Base-by-base conservation (phyloP, 2,113 vertebrate species). In the Aptenodytes patagonicus region DNA sequence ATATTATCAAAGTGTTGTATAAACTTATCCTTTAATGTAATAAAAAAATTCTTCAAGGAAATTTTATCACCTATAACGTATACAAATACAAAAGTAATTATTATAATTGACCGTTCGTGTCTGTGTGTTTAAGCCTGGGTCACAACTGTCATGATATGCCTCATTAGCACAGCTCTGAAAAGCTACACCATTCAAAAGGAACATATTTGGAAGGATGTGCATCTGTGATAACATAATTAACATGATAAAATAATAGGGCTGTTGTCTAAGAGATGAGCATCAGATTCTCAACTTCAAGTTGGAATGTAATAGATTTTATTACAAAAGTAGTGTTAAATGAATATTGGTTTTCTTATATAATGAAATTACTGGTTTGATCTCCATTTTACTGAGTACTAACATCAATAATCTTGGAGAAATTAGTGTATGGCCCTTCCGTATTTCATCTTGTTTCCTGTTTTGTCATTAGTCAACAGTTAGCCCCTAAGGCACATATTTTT, bases 361-460 rank as follows among this genome's bases (percentile, higher is more conserved):
- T 58, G 40, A 61, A 70, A 24, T 64, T 11, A 11, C 26, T 66
- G 55, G 1, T 95, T 94, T 89, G 73, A 52, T 90, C 73, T 87
- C n/a, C 32, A 9, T 80, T 94, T 95, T 58, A 47, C 89, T 84
- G 76, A 64, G 21, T 46, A 52, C n/a, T 65, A 82, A 32, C 46
- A 42, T 80, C 46, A 84, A 18, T 72, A 77, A 85, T 65, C 44
- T 49, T 47, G 54, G 17, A 80, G 82, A 89, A 91, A 69, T 80
- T 44, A 60, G 65, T 47, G 21, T 28, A 0, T 13, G 18, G 62
- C 42, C 78, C 24, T 83, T 76, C 66, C 72, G 69, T 25, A 70
- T 77, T 95, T 58, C 17, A 26, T 54, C 54, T 85, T 14, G 17
- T 85, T 95, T 89, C 93, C 91, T 94, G 76, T 87, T 92, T 70